phyloP scores from a whole-genome alignment of 2,888 invertebrate genomes.

The Callyntrura sp. region DNA sequence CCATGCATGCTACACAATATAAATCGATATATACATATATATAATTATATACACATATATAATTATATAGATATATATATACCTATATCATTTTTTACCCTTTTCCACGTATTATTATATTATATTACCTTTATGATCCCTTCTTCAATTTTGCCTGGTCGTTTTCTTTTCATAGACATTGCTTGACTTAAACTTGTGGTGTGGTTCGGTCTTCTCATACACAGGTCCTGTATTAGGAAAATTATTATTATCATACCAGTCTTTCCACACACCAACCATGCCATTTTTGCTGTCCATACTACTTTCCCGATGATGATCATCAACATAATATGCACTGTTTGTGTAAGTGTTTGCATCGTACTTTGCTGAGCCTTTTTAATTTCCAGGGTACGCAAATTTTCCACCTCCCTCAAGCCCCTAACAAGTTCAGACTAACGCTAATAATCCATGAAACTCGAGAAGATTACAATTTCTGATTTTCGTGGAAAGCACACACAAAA shows the following conservation, averaged over 20 bases:
- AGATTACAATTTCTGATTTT: too few relatives aligned
- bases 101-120: neutral
- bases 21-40: too few relatives aligned
- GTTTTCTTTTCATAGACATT: neutral
- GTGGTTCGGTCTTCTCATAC: slow-evolving; percentile 28
- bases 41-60: too few relatives aligned
- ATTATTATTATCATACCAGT: slow-evolving; percentile 38
- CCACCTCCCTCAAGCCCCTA: too few relatives aligned
- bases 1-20: too few relatives aligned
- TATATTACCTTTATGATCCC: neutral
- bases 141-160: neutral
- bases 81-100: neutral
- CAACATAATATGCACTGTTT: slow-evolving; percentile 18
- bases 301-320: slow-evolving; percentile 14
- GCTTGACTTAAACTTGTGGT: slow-evolving; percentile 20
- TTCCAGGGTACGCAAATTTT: too few relatives aligned
- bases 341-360: neutral
- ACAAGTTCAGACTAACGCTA: too few relatives aligned
- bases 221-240: neutral
- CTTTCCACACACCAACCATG: neutral
- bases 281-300: slow-evolving; percentile 8
- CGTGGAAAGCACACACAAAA: too few relatives aligned
- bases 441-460: too few relatives aligned
- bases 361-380: too few relatives aligned
- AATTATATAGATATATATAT: too few relatives aligned